Evolutionary conservation across 2,113 vertebrate species (phyloP).

Genomic region (Gorsachius goisagi): DNA sequence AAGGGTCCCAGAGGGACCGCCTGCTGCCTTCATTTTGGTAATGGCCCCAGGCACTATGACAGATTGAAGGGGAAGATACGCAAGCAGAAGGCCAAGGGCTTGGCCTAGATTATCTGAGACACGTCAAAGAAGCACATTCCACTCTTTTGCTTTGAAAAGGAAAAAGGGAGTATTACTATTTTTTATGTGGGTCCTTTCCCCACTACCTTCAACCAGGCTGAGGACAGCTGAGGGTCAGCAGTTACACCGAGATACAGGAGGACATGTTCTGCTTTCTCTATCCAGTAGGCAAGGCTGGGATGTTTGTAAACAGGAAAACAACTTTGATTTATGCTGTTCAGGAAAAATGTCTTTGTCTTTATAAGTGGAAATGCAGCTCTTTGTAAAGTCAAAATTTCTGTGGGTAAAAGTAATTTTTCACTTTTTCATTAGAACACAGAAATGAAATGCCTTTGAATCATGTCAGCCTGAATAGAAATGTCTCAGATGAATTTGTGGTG

Average conservation of each 20-base stretch:
- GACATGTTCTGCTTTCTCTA: not conserved
- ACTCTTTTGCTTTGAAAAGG: not conserved
- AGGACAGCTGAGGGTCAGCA: not conserved
- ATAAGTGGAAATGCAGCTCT: not conserved
- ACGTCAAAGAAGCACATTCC: not conserved
- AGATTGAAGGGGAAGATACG: not conserved
- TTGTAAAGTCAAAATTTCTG: not conserved
- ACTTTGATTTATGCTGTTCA: constrained; percentile 11
- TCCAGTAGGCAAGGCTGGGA: not conserved
- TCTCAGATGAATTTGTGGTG: not conserved
- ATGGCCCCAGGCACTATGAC: not conserved
- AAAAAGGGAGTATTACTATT: not conserved
- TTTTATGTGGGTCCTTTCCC: not conserved
- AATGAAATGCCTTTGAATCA: constrained; percentile 27
- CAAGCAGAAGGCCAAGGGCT: not conserved
- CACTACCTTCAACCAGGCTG: not conserved
- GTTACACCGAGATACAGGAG: not conserved
- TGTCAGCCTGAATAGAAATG: not conserved
- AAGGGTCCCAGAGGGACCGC: not conserved
- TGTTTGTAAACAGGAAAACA: constrained; percentile 16
- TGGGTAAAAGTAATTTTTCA: constrained; percentile 23
- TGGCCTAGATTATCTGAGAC: not conserved
- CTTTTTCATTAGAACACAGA: constrained; percentile 40
- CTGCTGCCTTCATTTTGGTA: not conserved
- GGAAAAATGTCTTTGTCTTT: constrained; percentile 1